Conservation (phyloP, 2,113 vertebrate genomes). For the Orientallactaga bullata region DNA sequence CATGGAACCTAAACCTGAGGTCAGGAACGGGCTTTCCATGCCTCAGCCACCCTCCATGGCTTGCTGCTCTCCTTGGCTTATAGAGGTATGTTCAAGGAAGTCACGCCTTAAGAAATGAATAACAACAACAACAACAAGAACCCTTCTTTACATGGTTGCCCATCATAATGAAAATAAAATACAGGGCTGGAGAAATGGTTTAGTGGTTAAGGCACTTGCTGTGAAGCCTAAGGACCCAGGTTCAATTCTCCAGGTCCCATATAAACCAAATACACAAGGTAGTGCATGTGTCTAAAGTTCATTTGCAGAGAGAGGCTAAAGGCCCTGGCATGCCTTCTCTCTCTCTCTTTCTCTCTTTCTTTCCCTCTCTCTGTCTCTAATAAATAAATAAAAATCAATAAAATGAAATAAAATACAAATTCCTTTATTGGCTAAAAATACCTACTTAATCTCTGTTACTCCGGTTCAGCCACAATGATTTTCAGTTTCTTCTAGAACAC, state of each 20-base stretch:
- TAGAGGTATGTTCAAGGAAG: not conserved
- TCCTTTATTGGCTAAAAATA: not conserved
- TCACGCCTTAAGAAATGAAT: not conserved
- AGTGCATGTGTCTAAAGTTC: too few relatives aligned
- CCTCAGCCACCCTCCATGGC: not conserved
- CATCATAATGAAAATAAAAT: constrained; percentile 18
- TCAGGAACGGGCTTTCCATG: not conserved
- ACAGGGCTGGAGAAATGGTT: too few relatives aligned
- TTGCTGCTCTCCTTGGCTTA: not conserved
- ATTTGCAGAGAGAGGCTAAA: too few relatives aligned
- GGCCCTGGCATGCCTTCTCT: too few relatives aligned
- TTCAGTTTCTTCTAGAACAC: not conserved
- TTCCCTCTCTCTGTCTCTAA: too few relatives aligned
- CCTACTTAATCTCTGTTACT: not conserved
- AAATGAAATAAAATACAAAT: constrained; percentile 1
- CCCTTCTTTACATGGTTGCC: not conserved
- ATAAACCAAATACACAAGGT: too few relatives aligned
- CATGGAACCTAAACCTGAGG: not conserved
- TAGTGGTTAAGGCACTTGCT: too few relatives aligned
- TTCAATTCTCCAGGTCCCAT: too few relatives aligned
- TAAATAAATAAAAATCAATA: too few relatives aligned
- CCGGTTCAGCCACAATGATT: not conserved
- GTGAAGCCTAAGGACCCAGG: too few relatives aligned
- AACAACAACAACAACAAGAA: not conserved
- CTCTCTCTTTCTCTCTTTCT: too few relatives aligned